Percentiles rank a stretch among this genome's conserved stretches.
phyloP scores from a whole-genome alignment of 2,797 vertebrate species.

The Sparus aurata region DNA sequence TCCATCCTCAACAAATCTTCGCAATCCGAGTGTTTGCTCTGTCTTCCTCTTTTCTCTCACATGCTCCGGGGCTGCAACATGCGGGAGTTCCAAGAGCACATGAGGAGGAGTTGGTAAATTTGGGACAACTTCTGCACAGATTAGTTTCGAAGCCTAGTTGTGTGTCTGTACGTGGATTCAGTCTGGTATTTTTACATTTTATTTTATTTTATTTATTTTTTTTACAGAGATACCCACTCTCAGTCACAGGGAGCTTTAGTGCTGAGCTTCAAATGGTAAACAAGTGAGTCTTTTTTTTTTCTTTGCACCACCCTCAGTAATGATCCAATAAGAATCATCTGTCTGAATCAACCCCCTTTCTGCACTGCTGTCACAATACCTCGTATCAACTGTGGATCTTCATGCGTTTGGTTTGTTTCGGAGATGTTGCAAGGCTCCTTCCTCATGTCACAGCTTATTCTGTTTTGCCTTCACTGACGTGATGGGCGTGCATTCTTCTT shows the following conservation, averaged over 20 bases:
- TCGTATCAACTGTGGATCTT: constrained; percentile 20
- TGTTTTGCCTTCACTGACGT: constrained; percentile 1
- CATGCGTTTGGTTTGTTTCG: constrained; percentile 15
- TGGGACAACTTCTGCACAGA: constrained; percentile 54
- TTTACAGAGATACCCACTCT: constrained; percentile 27
- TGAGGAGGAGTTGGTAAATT: constrained; percentile 48
- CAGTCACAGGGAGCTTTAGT: constrained; percentile 9
- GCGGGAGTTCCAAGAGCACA: constrained; percentile 36
- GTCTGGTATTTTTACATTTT: constrained; percentile 23
- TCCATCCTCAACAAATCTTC: constrained; percentile 24
- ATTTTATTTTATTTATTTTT: too few species aligned
- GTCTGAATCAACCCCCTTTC: constrained; percentile 50
- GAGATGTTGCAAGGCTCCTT: constrained; percentile 10
- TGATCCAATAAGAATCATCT: constrained; percentile 64
- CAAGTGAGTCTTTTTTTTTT: constrained; percentile 67
- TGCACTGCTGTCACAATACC: constrained; percentile 48
- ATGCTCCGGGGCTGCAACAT: constrained; percentile 35
- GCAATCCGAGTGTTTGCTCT: constrained; percentile 27
- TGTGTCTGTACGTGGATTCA: constrained; percentile 30
- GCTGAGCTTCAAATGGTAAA: constrained; percentile 53
- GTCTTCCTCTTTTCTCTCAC: constrained; percentile 34
- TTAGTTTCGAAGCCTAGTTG: constrained; percentile 47
- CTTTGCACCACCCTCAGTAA: constrained; percentile 61
- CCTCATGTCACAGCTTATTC: not conserved
- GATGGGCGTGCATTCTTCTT: not conserved